Evolutionary conservation across 2,797 vertebrate genomes (phyloP).

Genomic region (Galaxias olidus): DNA sequence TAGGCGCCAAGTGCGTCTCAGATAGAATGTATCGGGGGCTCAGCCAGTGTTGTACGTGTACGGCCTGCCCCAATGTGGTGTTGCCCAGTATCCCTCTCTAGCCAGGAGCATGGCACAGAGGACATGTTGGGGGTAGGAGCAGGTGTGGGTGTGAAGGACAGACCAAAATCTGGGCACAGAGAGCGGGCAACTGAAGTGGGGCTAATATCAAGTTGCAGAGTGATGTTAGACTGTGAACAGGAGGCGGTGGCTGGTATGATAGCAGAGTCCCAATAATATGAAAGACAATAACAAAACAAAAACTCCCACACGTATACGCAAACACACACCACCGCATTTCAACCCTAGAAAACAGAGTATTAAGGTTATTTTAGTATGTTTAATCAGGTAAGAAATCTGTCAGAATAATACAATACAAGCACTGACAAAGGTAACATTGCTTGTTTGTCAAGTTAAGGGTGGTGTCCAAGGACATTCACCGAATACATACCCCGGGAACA

Average conservation of each 20-base stretch:
- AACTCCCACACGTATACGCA: not conserved
- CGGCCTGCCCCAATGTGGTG: not conserved
- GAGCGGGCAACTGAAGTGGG: conserved; percentile 4
- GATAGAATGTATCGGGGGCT: not conserved
- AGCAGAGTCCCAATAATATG: conserved; percentile 1
- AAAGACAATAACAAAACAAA: conserved; percentile 21
- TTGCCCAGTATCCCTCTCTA: not conserved
- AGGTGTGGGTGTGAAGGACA: conserved; percentile 35
- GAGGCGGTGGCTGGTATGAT: not conserved
- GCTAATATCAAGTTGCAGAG: conserved; percentile 45
- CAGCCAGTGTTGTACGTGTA: not conserved
- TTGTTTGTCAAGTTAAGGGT: too few species aligned
- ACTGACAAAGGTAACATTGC: too few species aligned
- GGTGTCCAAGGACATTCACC: too few species aligned
- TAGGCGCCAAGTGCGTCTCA: not conserved
- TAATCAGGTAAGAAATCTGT: too few species aligned
- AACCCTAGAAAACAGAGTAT: too few species aligned
- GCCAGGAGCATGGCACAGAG: conserved; percentile 7
- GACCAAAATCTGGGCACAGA: conserved; percentile 18
- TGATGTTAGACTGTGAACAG: conserved; percentile 33
- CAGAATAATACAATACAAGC: too few species aligned
- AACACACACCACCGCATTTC: too few species aligned
- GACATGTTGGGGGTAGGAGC: conserved; percentile 1
- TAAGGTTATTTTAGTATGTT: too few species aligned
- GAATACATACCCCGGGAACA: too few species aligned